Evolutionary conservation across 2,113 vertebrate genomes (phyloP).

Genomic region (Campylorhamphus procurvoides): DNA sequence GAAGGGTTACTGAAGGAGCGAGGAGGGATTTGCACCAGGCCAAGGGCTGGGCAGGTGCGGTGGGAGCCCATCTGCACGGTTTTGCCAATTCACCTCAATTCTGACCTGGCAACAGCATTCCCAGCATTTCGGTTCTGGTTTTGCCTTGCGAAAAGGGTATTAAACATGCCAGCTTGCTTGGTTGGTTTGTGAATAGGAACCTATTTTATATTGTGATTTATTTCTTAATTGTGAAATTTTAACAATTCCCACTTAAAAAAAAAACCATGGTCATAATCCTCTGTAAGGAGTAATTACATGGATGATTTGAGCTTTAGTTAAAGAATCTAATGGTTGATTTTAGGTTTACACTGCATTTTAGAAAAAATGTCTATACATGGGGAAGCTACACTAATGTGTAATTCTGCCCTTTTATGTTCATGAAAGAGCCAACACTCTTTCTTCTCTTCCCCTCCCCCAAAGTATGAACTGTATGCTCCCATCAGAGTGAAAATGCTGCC

Average conservation of each 20-base stretch:
- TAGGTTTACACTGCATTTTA: slow-evolving; percentile 26
- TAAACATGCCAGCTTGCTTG: background rate
- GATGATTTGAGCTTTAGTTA: slow-evolving; percentile 2
- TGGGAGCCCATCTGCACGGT: background rate
- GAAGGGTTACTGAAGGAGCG: background rate
- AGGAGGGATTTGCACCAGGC: background rate
- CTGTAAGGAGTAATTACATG: background rate
- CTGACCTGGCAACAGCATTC: background rate
- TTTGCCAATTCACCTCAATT: background rate
- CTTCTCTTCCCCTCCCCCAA: slow-evolving; percentile 53
- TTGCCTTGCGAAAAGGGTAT: background rate
- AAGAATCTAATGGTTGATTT: background rate
- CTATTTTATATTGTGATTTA: slow-evolving; percentile 9
- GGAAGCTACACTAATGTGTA: slow-evolving; percentile 60
- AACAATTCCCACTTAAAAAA: background rate
- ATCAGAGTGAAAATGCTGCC: slow-evolving; percentile 21
- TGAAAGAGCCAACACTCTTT: slow-evolving; percentile 47
- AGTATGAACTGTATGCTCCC: background rate
- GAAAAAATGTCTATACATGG: slow-evolving; percentile 36
- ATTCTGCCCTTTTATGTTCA: slow-evolving; percentile 68
- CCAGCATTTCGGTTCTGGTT: background rate
- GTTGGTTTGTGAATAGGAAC: background rate
- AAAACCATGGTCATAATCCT: background rate
- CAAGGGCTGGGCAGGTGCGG: background rate
- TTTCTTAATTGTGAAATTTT: slow-evolving; percentile 41